These are phyloP conservation scores for Acrocephalus arundinaceus DNA, from an alignment of 2,113 vertebrate genomes.

Conservation along the genomic window DNA sequence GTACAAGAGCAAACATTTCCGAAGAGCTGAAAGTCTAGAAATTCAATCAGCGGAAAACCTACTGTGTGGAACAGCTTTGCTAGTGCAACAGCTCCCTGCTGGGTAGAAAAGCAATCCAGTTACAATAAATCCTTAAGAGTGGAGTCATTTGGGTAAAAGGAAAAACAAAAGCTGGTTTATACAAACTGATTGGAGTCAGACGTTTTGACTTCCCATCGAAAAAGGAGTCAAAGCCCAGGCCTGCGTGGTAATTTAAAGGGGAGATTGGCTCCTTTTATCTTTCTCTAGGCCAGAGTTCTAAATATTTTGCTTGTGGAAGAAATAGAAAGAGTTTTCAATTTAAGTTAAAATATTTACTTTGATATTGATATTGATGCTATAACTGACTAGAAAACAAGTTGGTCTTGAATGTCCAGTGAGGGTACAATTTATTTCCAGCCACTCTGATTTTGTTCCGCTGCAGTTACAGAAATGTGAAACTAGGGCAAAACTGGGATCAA, in stretches of 20 bases:
- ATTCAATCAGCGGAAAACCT: constrained; percentile 72
- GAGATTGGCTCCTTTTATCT: constrained; percentile 67
- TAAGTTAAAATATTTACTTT: constrained; percentile 36
- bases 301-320: constrained; percentile 51
- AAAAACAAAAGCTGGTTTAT: constrained; percentile 74
- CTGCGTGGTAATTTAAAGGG: constrained; percentile 63
- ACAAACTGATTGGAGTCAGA: constrained; percentile 73
- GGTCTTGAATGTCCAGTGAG: neutral
- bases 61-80: constrained; percentile 71
- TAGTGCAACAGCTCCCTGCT: constrained; percentile 68
- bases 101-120: constrained; percentile 74
- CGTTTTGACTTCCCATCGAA: constrained; percentile 69
- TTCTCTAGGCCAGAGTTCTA: constrained; percentile 30
- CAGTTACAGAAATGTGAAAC: constrained; percentile 19
- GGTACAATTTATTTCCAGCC: neutral
- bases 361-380: neutral
- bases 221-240: constrained; percentile 54
- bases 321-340: constrained; percentile 35
- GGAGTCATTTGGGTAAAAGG: constrained; percentile 74
- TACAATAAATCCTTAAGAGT: constrained; percentile 76
- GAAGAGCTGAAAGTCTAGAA: constrained; percentile 72
- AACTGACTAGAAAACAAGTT: neutral
- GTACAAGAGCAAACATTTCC: constrained; percentile 73
- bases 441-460: neutral
- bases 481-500: constrained; percentile 24